Conservation (phyloP, 2,888 invertebrate species). For the Ophion obscuratus region DNA sequence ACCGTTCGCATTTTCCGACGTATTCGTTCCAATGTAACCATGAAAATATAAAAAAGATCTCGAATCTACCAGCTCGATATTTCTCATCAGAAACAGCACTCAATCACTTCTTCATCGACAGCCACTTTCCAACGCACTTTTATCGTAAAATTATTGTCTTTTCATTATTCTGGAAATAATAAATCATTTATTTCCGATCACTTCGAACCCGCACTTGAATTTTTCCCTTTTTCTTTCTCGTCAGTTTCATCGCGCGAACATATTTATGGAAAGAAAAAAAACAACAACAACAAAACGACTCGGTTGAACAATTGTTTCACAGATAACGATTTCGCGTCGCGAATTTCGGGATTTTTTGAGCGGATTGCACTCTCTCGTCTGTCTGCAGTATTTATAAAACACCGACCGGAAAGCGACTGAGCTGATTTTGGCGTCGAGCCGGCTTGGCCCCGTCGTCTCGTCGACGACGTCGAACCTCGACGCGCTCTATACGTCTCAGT, state of each 20-base stretch:
- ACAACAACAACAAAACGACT: not conserved
- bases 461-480: conserved; percentile 67
- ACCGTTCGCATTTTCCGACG: not conserved
- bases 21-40: conserved; percentile 26
- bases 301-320: conserved; percentile 34
- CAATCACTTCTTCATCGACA: conserved; percentile 6
- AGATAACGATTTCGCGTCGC: conserved; percentile 60
- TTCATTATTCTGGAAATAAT: not conserved
- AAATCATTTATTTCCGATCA: not conserved
- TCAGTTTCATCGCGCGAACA: not conserved
- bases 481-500: conserved; percentile 46
- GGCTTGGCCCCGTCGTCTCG: conserved; percentile 76
- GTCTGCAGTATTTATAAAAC: conserved; percentile 84
- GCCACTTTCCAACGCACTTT: conserved; percentile 17
- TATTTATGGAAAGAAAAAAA: not conserved
- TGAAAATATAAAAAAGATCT: not conserved
- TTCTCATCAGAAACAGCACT: conserved; percentile 9
- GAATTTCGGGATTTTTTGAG: conserved; percentile 69
- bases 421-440: conserved; percentile 83
- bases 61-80: not conserved
- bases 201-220: not conserved
- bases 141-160: not conserved
- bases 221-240: conserved; percentile 14
- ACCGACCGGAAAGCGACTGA: conserved; percentile 83
- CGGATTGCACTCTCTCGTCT: conserved; percentile 76